Evolutionary conservation across 2,797 vertebrate genomes (phyloP).

Genomic region (Arctocebus calabarensis): DNA sequence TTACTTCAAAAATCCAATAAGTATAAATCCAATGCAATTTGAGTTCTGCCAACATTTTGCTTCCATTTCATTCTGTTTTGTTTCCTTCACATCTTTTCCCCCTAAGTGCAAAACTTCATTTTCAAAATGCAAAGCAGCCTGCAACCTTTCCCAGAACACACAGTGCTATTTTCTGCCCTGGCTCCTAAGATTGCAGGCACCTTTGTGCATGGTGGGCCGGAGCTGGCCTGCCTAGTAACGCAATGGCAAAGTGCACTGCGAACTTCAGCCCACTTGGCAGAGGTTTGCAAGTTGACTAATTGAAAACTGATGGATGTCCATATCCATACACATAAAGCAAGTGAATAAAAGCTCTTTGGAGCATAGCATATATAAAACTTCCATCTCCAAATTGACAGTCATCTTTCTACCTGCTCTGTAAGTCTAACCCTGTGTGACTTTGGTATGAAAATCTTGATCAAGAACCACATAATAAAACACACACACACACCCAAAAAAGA

Average conservation of each 20-base stretch:
- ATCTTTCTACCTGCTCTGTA: neutral
- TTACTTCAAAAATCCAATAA: slow-evolving; percentile 78
- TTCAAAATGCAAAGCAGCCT: slow-evolving; percentile 66
- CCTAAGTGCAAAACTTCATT: slow-evolving; percentile 53
- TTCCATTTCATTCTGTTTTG: slow-evolving; percentile 71
- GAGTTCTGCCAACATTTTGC: slow-evolving; percentile 71
- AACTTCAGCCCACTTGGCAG: slow-evolving; percentile 67
- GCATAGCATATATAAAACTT: neutral
- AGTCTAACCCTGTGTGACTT: neutral
- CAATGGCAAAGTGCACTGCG: neutral
- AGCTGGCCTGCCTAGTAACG: neutral
- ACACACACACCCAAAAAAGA: neutral
- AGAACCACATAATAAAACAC: neutral
- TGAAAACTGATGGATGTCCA: slow-evolving; percentile 55
- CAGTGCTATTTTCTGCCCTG: neutral
- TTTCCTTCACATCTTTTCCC: slow-evolving; percentile 60
- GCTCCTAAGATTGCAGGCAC: neutral
- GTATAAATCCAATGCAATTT: slow-evolving; percentile 76
- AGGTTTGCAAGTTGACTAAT: slow-evolving; percentile 31
- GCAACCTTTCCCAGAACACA: slow-evolving; percentile 21
- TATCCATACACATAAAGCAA: slow-evolving; percentile 42
- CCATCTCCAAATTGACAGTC: neutral
- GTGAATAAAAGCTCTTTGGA: slow-evolving; percentile 44
- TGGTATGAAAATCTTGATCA: neutral
- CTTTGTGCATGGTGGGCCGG: slow-evolving; percentile 26